Conservation (phyloP, 1,140 invertebrate genomes). For the Cherax quadricarinatus region DNA sequence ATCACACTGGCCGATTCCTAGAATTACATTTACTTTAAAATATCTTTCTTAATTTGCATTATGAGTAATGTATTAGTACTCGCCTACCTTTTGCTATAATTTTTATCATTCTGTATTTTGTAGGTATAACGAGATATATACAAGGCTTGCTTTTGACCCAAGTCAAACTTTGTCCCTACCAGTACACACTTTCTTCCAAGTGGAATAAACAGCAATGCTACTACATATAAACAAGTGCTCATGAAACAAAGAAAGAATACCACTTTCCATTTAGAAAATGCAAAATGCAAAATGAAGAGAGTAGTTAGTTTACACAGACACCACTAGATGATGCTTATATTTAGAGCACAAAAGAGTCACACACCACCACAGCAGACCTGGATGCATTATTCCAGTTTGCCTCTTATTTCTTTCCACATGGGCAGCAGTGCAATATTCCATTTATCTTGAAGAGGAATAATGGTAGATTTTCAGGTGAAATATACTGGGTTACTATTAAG, state of each 20-base stretch:
- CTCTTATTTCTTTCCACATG: not conserved
- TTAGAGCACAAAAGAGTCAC: not conserved
- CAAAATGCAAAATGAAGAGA: not conserved
- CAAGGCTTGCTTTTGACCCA: not conserved
- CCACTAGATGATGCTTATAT: not conserved
- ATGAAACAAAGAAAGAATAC: not conserved
- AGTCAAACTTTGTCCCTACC: not conserved
- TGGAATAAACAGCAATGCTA: not conserved
- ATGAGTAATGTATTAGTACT: too few species aligned
- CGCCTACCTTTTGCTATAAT: too few species aligned
- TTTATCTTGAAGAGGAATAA: slow-evolving; percentile 1
- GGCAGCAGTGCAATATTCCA: not conserved
- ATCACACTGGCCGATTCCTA: too few species aligned
- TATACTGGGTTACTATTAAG: not conserved
- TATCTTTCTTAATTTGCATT: too few species aligned
- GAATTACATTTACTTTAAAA: too few species aligned
- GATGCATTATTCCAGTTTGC: not conserved
- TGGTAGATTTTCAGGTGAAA: not conserved
- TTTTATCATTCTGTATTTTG: not conserved
- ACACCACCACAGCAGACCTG: not conserved
- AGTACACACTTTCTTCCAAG: not conserved
- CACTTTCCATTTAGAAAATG: not conserved
- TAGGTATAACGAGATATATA: not conserved
- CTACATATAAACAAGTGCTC: not conserved
- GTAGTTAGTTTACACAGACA: slow-evolving; percentile 5